phyloP scores from a whole-genome alignment of 1,140 invertebrate genomes.

The Apis cerana region DNA sequence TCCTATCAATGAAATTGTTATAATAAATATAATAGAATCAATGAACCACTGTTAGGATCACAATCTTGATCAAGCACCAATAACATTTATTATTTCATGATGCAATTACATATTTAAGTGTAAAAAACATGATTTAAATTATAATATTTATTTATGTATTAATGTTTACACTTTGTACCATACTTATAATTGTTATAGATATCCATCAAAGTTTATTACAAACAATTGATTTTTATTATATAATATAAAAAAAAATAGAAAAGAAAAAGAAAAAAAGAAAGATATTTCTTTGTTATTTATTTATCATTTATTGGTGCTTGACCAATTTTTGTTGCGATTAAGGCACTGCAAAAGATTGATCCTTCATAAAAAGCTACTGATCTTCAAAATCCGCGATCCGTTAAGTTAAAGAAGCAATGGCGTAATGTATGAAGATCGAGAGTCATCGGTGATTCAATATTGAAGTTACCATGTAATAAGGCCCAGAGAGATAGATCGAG shows the following conservation, averaged over 20 bases:
- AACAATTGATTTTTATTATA: not conserved
- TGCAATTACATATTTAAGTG: slow-evolving; percentile 19
- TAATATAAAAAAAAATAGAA: not conserved
- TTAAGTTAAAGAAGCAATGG: slow-evolving; percentile 45
- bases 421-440: slow-evolving; percentile 44
- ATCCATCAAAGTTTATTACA: not conserved
- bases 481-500: slow-evolving; percentile 39
- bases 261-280: slow-evolving; percentile 16
- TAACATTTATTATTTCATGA: slow-evolving; percentile 34
- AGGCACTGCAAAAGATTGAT: slow-evolving; percentile 64
- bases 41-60: slow-evolving; percentile 59
- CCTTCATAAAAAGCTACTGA: slow-evolving; percentile 43
- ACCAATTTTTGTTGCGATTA: slow-evolving; percentile 53
- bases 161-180: not conserved
- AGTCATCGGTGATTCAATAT: slow-evolving; percentile 41
- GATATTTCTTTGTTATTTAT: slow-evolving; percentile 28
- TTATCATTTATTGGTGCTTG: slow-evolving; percentile 59
- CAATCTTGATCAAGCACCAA: slow-evolving; percentile 67
- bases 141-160: slow-evolving; percentile 10
- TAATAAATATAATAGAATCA: slow-evolving; percentile 61
- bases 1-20: slow-evolving; percentile 61
- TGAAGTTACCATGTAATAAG: slow-evolving; percentile 47
- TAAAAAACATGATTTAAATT: slow-evolving; percentile 33
- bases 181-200: slow-evolving; percentile 20
- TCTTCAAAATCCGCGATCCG: slow-evolving; percentile 36